phyloP scores from a whole-genome alignment of 2,888 invertebrate genomes.

The Mantis religiosa region DNA sequence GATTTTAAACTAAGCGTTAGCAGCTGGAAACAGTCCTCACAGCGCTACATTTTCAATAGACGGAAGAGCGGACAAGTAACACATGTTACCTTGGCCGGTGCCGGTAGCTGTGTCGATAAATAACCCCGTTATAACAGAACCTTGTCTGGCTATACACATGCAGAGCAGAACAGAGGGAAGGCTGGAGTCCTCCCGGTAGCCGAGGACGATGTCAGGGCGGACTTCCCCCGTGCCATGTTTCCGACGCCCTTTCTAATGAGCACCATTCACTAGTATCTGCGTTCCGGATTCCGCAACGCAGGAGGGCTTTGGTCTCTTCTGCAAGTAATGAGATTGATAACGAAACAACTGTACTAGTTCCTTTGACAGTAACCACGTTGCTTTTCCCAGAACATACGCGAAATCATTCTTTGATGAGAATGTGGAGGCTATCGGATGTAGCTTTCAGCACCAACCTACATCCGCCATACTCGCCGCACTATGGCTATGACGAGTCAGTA shows the following conservation, averaged over 20 bases:
- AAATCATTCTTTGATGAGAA: not conserved
- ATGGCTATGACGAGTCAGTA: too few relatives aligned
- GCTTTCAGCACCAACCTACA: not conserved
- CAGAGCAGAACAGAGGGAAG: not conserved
- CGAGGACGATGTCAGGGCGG: not conserved
- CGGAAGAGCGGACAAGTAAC: not conserved
- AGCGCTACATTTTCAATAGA: not conserved
- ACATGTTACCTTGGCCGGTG: not conserved
- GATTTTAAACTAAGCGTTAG: too few relatives aligned
- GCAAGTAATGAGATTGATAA: not conserved
- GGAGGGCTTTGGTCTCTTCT: not conserved
- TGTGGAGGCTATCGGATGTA: not conserved
- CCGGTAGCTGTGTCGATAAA: not conserved
- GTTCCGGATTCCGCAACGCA: not conserved
- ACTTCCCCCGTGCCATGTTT: not conserved
- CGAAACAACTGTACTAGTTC: not conserved
- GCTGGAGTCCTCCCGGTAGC: not conserved
- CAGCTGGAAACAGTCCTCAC: too few relatives aligned
- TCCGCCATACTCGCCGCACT: not conserved
- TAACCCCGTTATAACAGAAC: not conserved
- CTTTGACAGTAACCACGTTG: not conserved
- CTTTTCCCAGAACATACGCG: not conserved
- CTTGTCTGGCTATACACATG: not conserved
- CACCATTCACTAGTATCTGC: slow-evolving; percentile 16
- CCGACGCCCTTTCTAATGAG: slow-evolving; percentile 17